These are phyloP conservation scores for Acromyrmex charruanus DNA, from an alignment of 1,140 invertebrate genomes.

Conservation along the genomic window DNA sequence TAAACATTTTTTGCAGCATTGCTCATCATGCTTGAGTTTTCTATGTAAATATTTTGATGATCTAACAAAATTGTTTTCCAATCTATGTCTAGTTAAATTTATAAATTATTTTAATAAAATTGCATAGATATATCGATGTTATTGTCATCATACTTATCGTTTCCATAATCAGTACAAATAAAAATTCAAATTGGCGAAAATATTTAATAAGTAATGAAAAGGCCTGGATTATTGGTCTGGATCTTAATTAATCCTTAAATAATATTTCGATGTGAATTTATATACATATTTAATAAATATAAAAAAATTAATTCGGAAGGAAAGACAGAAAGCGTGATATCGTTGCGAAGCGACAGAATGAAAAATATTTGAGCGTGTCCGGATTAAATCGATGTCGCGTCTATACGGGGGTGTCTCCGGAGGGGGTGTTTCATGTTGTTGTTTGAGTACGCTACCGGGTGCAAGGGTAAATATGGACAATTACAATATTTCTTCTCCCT, in stretches of 20 bases:
- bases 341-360: background rate
- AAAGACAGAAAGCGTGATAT: background rate
- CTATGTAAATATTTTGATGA: no score
- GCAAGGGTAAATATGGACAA: slow-evolving; percentile 62
- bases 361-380: slow-evolving; percentile 18
- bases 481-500: slow-evolving; percentile 68
- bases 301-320: background rate
- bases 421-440: slow-evolving; percentile 12
- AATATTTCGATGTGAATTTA: no score
- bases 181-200: background rate
- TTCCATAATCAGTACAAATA: background rate
- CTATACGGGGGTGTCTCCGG: background rate
- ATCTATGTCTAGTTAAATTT: no score
- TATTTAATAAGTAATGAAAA: no score
- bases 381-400: slow-evolving; percentile 36
- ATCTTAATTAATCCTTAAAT: no score
- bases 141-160: background rate
- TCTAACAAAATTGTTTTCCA: no score
- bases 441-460: slow-evolving; percentile 1
- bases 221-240: no score
- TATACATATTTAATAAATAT: no score
- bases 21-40: no score
- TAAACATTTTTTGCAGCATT: no score
- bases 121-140: no score
- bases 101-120: no score